Evolutionary conservation across 2,888 invertebrate species (phyloP).

Genomic region (Spodoptera picta): DNA sequence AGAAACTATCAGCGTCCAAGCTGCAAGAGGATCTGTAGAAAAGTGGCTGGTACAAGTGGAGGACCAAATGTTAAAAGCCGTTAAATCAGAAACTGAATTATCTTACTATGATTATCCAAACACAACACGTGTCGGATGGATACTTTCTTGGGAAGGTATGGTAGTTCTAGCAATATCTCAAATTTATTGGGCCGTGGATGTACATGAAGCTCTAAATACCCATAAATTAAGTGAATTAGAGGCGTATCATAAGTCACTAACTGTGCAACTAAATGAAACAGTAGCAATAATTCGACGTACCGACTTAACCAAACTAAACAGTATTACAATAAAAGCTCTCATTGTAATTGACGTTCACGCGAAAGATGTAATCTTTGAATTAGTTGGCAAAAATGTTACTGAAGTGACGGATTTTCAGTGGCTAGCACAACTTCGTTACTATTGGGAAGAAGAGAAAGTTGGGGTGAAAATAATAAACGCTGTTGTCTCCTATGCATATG

Average conservation of each 20-base stretch:
- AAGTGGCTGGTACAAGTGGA: conserved; percentile 96
- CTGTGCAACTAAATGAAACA: conserved; percentile 91
- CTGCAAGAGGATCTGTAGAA: conserved; percentile 94
- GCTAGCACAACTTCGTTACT: conserved; percentile 94
- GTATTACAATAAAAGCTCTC: conserved; percentile 94
- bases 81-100: conserved; percentile 90
- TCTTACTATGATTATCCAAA: conserved; percentile 91
- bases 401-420: conserved; percentile 94
- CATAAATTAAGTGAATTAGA: conserved; percentile 88
- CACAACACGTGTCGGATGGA: conserved; percentile 91
- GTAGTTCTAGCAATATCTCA: conserved; percentile 93
- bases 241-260: conserved; percentile 87
- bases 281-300: conserved; percentile 92
- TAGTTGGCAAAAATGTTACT: conserved; percentile 90
- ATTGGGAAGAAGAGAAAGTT: conserved; percentile 92
- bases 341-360: conserved; percentile 96
- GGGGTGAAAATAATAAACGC: conserved; percentile 94
- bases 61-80: conserved; percentile 93
- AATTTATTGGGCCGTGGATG: conserved; percentile 95
- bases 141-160: conserved; percentile 94
- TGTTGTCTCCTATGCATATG: conserved; percentile 93
- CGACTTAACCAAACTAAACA: conserved; percentile 90
- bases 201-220: conserved; percentile 91
- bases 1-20: conserved; percentile 90
- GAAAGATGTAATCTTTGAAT: conserved; percentile 92